A percentile compares a stretch with the other conserved stretches of the same genome.
phyloP scores from a whole-genome alignment of 2,113 vertebrate species.

The Calidris pygmaea region DNA sequence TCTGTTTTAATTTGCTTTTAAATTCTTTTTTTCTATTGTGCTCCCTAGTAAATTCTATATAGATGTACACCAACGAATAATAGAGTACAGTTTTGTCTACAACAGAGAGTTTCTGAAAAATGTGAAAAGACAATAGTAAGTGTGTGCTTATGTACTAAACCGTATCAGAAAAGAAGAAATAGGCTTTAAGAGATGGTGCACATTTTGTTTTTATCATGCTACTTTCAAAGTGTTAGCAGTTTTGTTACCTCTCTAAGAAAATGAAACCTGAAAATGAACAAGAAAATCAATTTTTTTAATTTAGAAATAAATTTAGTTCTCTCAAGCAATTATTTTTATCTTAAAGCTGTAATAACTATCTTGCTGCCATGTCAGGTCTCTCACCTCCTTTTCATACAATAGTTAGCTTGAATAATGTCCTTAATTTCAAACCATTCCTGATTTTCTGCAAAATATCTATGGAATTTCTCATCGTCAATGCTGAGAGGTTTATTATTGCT shows the following conservation, averaged over 20 bases:
- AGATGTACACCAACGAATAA: not conserved
- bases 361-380: conserved; percentile 42
- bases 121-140: not conserved
- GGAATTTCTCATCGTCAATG: not conserved
- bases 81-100: not conserved
- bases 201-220: not conserved
- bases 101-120: not conserved
- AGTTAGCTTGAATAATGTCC: conserved; percentile 59
- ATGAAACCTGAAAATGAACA: conserved; percentile 51
- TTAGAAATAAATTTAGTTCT: conserved; percentile 61
- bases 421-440: conserved; percentile 52
- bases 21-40: not conserved
- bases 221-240: not conserved
- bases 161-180: not conserved
- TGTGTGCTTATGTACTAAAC: not conserved
- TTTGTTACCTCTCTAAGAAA: conserved; percentile 39
- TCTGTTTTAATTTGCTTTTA: not conserved
- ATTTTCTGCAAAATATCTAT: not conserved
- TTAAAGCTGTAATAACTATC: conserved; percentile 59
- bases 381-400: conserved; percentile 30
- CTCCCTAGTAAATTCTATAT: not conserved
- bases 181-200: not conserved
- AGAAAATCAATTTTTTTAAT: conserved; percentile 42
- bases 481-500: not conserved
- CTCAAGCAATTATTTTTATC: conserved; percentile 59